Conservation (phyloP, 2,888 invertebrate species). For the Stegophylla sp. region DNA sequence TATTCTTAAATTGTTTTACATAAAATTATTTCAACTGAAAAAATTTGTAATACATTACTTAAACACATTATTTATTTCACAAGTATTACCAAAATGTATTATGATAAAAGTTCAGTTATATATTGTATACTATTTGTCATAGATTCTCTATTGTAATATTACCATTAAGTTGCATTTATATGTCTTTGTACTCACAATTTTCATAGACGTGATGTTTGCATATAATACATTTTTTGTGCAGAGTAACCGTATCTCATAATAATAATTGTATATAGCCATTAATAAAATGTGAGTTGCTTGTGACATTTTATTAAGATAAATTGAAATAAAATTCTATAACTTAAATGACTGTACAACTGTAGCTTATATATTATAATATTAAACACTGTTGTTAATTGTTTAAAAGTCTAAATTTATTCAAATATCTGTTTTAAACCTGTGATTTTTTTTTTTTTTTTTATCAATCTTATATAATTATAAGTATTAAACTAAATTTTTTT, state of each 20-base stretch:
- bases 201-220: constrained; percentile 45
- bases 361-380: constrained; percentile 21
- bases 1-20: constrained; percentile 18
- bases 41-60: constrained; percentile 29
- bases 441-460: neutral
- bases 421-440: constrained; percentile 28
- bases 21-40: constrained; percentile 10
- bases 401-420: constrained; percentile 54
- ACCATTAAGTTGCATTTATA: constrained; percentile 44
- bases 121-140: constrained; percentile 47
- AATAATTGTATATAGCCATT: constrained; percentile 39
- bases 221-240: constrained; percentile 20
- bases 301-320: constrained; percentile 32
- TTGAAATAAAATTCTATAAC: constrained; percentile 5
- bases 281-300: constrained; percentile 37
- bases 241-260: neutral
- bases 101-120: constrained; percentile 29
- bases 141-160: constrained; percentile 30
- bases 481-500: neutral
- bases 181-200: constrained; percentile 27
- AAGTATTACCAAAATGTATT: constrained; percentile 49
- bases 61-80: constrained; percentile 39
- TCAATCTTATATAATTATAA: neutral
- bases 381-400: constrained; percentile 46
- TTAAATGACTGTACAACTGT: constrained; percentile 8